Conservation (phyloP, 2,888 invertebrate species). For the Diarsia brunnea region DNA sequence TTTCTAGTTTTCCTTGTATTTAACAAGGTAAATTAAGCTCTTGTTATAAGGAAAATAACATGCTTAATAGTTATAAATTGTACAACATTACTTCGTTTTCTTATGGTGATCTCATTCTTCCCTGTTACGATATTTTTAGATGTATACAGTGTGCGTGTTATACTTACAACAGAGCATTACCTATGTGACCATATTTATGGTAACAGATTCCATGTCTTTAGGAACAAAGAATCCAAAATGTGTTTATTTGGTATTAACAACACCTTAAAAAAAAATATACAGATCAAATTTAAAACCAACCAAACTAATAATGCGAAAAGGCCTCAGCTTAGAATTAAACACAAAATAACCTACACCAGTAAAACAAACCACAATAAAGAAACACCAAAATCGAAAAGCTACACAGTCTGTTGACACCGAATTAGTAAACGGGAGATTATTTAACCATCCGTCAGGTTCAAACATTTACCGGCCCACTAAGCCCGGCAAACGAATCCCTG, state of each 20-base stretch:
- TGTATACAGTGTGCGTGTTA: background rate
- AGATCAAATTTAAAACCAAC: too few species aligned
- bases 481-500: slow-evolving; percentile 12
- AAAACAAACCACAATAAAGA: background rate
- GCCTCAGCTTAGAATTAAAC: background rate
- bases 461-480: slow-evolving; percentile 23
- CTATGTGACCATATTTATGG: background rate
- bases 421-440: slow-evolving; percentile 16
- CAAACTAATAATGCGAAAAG: too few species aligned
- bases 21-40: background rate
- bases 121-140: background rate
- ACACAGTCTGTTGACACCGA: slow-evolving; percentile 10
- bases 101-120: background rate
- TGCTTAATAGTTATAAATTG: background rate
- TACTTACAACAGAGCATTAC: background rate
- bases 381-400: slow-evolving; percentile 7
- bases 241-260: too few species aligned
- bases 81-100: background rate
- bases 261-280: too few species aligned
- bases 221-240: too few species aligned
- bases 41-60: background rate
- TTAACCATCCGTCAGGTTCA: slow-evolving; percentile 24
- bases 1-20: background rate
- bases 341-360: background rate
- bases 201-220: background rate